Percentiles rank a stretch among this genome's conserved stretches.
phyloP scores from a whole-genome alignment of 2,113 vertebrate genomes.

The Macroglossus sobrinus region DNA sequence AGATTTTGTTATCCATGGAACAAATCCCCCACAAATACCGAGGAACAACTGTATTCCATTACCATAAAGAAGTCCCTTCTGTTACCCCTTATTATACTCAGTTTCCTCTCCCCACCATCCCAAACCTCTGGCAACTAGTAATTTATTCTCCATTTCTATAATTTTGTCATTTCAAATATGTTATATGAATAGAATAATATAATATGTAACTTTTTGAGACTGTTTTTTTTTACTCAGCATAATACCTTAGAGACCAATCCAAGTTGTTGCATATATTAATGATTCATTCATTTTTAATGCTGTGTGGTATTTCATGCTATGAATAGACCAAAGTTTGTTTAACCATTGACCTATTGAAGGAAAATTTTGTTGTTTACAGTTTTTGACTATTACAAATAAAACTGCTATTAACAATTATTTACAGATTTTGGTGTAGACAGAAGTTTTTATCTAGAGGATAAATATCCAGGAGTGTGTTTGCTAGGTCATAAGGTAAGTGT shows the following conservation, averaged over 20 bases:
- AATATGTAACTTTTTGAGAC: neutral
- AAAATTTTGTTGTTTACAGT: neutral
- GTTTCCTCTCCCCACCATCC: neutral
- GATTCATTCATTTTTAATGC: neutral
- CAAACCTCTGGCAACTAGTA: neutral
- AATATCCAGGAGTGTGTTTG: neutral
- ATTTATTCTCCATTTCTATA: neutral
- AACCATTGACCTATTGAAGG: neutral
- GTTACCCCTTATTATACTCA: neutral
- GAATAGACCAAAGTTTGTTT: neutral
- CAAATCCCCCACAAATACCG: neutral
- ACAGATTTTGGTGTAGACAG: neutral
- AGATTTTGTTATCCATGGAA: neutral
- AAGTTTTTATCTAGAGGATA: neutral
- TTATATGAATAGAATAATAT: slow-evolving; percentile 1
- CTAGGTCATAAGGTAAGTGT: neutral
- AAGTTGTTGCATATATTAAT: neutral
- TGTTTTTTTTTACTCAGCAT: neutral
- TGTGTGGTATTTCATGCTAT: neutral
- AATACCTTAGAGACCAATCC: neutral
- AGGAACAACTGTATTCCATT: neutral
- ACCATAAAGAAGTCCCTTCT: neutral
- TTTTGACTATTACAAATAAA: neutral
- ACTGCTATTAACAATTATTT: neutral
- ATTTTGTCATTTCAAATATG: neutral